Conservation (phyloP, 2,888 invertebrate genomes). For the Fragum fragum region DNA sequence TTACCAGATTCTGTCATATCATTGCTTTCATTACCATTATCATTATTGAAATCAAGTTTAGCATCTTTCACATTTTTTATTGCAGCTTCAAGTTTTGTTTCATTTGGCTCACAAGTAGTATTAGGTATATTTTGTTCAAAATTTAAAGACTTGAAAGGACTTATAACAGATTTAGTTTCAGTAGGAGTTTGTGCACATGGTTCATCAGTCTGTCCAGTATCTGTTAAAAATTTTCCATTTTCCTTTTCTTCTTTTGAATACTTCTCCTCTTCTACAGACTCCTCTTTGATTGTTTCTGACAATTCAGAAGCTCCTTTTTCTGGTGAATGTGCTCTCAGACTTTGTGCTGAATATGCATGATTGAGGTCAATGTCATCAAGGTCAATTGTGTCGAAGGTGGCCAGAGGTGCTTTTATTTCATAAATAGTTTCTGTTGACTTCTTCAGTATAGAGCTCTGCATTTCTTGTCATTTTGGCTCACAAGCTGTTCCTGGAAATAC, state of each 20-base stretch:
- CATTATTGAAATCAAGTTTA: background rate
- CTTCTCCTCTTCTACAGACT: background rate
- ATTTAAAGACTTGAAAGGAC: background rate
- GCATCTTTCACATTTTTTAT: background rate
- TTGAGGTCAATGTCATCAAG: slow-evolving; percentile 74
- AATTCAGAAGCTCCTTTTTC: slow-evolving; percentile 3
- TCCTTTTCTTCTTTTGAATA: background rate
- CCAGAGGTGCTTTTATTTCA: slow-evolving; percentile 78
- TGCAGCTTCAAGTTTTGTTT: background rate
- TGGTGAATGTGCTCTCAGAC: background rate
- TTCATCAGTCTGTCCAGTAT: background rate
- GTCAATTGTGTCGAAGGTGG: slow-evolving; percentile 83
- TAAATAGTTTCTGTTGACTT: slow-evolving; percentile 64
- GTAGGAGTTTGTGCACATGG: background rate
- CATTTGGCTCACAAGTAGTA: background rate
- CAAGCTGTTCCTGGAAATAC: background rate
- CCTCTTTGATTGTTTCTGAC: background rate
- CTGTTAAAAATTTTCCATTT: too few species aligned
- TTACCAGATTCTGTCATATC: slow-evolving; percentile 22
- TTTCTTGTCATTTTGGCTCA: slow-evolving; percentile 31
- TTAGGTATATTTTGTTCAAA: background rate
- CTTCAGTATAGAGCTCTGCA: slow-evolving; percentile 41
- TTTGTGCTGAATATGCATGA: background rate
- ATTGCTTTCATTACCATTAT: background rate
- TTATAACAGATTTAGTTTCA: background rate